Percentiles rank a stretch among this genome's conserved stretches.
Evolutionary conservation across 2,113 vertebrate species (phyloP).

Genomic region (Perognathus longimembris): DNA sequence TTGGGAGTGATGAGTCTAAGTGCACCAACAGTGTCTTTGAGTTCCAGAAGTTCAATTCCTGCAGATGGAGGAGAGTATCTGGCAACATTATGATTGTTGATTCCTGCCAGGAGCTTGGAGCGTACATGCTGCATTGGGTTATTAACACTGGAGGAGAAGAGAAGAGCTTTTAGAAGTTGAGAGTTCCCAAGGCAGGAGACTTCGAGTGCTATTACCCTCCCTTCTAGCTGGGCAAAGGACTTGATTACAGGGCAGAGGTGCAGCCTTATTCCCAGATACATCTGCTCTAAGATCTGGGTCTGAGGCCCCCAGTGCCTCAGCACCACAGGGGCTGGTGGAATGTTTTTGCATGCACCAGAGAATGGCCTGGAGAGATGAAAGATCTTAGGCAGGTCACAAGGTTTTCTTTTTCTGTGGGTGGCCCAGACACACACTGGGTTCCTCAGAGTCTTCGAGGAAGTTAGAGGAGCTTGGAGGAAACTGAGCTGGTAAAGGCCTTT

Average conservation of each 20-base stretch:
- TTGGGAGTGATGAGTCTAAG: not conserved
- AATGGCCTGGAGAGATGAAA: not conserved
- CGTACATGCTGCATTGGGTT: not conserved
- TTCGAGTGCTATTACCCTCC: not conserved
- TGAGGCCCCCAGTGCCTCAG: not conserved
- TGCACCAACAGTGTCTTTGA: not conserved
- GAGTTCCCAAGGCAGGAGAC: not conserved
- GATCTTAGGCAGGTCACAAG: not conserved
- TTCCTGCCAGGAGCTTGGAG: not conserved
- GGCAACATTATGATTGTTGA: not conserved
- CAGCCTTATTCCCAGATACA: not conserved
- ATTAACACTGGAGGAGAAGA: not conserved
- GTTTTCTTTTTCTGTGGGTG: not conserved
- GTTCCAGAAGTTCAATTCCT: not conserved
- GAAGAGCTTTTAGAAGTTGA: not conserved
- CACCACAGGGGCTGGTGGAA: rapidly evolving
- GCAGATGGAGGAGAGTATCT: not conserved
- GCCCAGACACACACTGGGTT: not conserved
- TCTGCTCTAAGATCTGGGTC: not conserved
- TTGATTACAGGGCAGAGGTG: not conserved
- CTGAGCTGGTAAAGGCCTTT: not conserved
- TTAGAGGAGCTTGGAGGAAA: not conserved
- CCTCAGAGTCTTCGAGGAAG: not conserved
- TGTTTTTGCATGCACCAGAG: not conserved
- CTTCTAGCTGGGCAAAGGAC: not conserved